Percentiles rank a stretch among this genome's conserved stretches.
Conservation (phyloP, 2,888 invertebrate genomes). For the Priocnemis perturbator region DNA sequence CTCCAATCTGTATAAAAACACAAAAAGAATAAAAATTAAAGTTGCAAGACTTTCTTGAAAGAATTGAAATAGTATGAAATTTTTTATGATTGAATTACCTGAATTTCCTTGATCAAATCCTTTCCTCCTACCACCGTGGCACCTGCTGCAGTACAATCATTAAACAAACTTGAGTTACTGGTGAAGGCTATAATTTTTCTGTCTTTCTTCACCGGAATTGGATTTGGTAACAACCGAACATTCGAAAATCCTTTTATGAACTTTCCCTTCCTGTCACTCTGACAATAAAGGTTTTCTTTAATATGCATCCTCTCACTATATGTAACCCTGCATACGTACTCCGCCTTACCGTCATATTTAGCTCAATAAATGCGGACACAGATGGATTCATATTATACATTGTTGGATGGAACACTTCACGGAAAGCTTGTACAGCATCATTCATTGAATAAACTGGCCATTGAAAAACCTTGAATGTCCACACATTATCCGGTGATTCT, state of each 20-base stretch:
- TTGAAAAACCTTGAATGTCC: slow-evolving; percentile 77
- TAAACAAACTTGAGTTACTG: slow-evolving; percentile 80
- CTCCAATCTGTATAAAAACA: slow-evolving; percentile 78
- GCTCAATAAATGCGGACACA: slow-evolving; percentile 83
- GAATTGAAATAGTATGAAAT: background rate
- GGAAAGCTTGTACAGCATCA: slow-evolving; percentile 86
- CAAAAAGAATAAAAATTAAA: background rate
- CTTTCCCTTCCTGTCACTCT: slow-evolving; percentile 77
- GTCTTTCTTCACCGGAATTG: slow-evolving; percentile 83
- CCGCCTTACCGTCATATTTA: slow-evolving; percentile 83
- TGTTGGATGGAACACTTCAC: slow-evolving; percentile 89
- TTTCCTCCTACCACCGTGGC: slow-evolving; percentile 84
- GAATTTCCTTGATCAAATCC: slow-evolving; percentile 86
- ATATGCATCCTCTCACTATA: slow-evolving; percentile 2
- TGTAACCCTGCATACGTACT: background rate
- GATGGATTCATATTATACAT: slow-evolving; percentile 87
- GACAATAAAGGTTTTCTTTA: slow-evolving; percentile 5
- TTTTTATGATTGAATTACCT: slow-evolving; percentile 73
- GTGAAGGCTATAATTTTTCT: slow-evolving; percentile 85
- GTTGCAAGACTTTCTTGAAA: slow-evolving; percentile 1
- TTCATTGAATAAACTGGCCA: slow-evolving; percentile 81
- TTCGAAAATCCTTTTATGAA: slow-evolving; percentile 83
- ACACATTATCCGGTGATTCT: slow-evolving; percentile 82
- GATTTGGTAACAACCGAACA: slow-evolving; percentile 81
- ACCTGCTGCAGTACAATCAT: slow-evolving; percentile 82